A percentile compares a stretch with the other conserved stretches of the same genome.
Conservation (phyloP, 1,140 invertebrate species). For the Scaptomyza pallida region DNA sequence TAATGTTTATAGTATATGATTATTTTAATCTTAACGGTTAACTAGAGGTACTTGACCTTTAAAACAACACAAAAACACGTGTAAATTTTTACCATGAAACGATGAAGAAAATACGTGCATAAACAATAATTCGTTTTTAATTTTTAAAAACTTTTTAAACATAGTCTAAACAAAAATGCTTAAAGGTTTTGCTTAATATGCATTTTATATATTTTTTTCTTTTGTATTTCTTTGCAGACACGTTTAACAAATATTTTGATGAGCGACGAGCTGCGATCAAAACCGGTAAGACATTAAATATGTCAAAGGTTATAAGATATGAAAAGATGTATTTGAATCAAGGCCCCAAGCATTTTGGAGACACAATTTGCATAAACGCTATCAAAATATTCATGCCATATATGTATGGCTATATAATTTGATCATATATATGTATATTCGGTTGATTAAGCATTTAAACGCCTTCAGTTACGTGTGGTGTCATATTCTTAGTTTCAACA, state of each 20-base stretch:
- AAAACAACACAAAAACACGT: neutral
- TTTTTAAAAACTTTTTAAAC: too few species aligned
- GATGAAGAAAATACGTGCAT: neutral
- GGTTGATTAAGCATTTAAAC: slow-evolving; percentile 1
- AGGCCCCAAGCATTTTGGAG: slow-evolving; percentile 16
- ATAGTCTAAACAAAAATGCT: neutral
- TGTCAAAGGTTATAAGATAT: slow-evolving; percentile 17
- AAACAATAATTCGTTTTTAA: neutral
- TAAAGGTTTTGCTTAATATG: neutral
- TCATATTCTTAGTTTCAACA: slow-evolving; percentile 15
- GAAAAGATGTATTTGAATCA: neutral
- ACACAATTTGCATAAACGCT: slow-evolving; percentile 8
- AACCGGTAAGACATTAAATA: slow-evolving; percentile 11
- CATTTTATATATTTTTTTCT: neutral
- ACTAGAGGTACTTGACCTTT: neutral
- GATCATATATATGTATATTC: too few species aligned
- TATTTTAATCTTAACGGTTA: neutral
- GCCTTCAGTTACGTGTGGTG: neutral
- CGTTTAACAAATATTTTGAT: neutral
- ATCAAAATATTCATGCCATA: neutral
- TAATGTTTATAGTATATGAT: too few species aligned
- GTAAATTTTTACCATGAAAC: neutral
- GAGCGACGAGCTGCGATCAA: neutral
- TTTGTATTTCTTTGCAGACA: neutral
- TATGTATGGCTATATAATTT: neutral